Conservation (phyloP, 2,797 vertebrate genomes). For the Manis crassicaudata region DNA sequence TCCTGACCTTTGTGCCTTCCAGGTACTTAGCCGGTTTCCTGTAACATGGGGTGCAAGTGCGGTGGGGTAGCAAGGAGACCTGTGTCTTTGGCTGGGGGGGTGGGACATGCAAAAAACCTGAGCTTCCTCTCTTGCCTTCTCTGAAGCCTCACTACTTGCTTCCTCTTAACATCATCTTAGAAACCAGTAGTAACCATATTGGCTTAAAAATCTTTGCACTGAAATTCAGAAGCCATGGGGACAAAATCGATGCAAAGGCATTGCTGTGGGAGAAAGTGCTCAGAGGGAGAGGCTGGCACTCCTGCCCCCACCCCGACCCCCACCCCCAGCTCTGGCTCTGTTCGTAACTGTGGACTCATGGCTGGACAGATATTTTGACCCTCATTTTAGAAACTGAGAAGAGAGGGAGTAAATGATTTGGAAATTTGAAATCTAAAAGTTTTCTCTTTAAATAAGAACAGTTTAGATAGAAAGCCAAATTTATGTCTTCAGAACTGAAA, state of each 20-base stretch:
- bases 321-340: background rate
- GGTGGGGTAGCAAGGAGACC: background rate
- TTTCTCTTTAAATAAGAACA: background rate
- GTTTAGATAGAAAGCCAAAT: background rate
- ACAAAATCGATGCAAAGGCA: background rate
- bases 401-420: background rate
- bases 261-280: background rate
- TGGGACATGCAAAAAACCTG: background rate
- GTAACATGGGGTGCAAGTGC: too few relatives aligned
- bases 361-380: background rate
- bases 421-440: background rate
- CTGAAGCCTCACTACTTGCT: background rate
- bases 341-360: fast-evolving
- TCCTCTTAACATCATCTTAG: background rate
- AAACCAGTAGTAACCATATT: background rate
- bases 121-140: background rate
- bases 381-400: background rate
- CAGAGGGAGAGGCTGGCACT: too few relatives aligned
- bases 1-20: background rate
- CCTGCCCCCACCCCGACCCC: background rate
- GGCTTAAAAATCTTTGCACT: background rate
- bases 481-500: background rate
- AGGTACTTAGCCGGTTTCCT: background rate
- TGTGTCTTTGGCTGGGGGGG: background rate
- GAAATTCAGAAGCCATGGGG: background rate